Conservation (phyloP, 2,888 invertebrate species). For the Callimorpha dominula region DNA sequence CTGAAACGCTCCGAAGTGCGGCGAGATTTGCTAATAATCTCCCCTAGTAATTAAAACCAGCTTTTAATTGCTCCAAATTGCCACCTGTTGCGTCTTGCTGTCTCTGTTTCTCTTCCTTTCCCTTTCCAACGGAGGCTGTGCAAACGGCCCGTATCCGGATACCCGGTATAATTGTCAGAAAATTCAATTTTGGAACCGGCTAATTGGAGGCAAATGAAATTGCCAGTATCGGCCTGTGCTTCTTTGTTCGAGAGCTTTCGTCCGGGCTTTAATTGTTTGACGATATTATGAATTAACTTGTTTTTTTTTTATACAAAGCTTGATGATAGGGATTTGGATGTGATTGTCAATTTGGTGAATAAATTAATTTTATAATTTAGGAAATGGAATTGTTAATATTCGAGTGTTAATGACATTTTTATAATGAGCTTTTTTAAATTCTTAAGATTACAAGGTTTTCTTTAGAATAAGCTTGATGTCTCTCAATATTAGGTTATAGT, state of each 20-base stretch:
- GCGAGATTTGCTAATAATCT: conserved; percentile 83
- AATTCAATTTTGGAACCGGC: conserved; percentile 81
- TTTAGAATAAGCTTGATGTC: neutral
- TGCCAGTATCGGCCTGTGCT: conserved; percentile 72
- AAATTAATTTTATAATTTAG: conserved; percentile 9
- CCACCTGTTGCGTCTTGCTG: conserved; percentile 81
- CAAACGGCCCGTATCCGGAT: conserved; percentile 84
- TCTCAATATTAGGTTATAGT: neutral
- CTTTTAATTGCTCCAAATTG: conserved; percentile 84
- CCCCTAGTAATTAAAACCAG: conserved; percentile 85
- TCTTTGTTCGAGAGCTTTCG: conserved; percentile 76
- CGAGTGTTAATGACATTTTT: conserved; percentile 3
- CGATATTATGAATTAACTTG: conserved; percentile 55
- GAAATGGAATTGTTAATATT: conserved; percentile 4
- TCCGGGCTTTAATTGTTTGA: conserved; percentile 75
- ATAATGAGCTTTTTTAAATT: neutral
- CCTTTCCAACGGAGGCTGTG: conserved; percentile 70
- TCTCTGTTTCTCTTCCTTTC: conserved; percentile 60
- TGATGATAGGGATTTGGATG: conserved; percentile 3
- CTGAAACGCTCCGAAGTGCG: conserved; percentile 75
- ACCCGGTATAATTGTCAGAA: conserved; percentile 78
- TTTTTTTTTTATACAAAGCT: conserved; percentile 15
- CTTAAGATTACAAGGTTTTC: neutral
- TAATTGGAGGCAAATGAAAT: conserved; percentile 84
- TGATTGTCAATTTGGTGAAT: conserved; percentile 12